These are phyloP conservation scores for Apocheima hispidaria DNA, from an alignment of 2,888 invertebrate genomes.

Conservation along the genomic window DNA sequence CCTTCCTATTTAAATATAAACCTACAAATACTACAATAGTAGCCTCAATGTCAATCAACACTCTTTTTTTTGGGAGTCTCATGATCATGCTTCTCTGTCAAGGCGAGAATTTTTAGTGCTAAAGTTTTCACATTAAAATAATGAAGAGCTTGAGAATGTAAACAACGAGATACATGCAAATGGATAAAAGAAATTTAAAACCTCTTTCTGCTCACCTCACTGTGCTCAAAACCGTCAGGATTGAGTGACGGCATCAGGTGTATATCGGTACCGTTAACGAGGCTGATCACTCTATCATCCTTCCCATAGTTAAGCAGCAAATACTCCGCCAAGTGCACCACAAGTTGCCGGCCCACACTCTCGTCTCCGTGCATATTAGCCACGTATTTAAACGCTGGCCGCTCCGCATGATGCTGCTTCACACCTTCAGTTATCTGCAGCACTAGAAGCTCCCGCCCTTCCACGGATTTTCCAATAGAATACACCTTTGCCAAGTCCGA, in stretches of 20 bases:
- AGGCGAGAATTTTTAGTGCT: too few species aligned
- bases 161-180: too few species aligned
- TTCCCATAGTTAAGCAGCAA: constrained; percentile 91
- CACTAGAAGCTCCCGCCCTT: constrained; percentile 92
- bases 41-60: too few species aligned
- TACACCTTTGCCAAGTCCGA: constrained; percentile 90
- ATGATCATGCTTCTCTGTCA: too few species aligned
- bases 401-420: constrained; percentile 79
- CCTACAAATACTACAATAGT: too few species aligned
- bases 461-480: constrained; percentile 93
- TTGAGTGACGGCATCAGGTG: constrained; percentile 99
- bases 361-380: constrained; percentile 99
- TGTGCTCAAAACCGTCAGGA: constrained; percentile 97
- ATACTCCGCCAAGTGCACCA: constrained; percentile 94
- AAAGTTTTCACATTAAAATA: too few species aligned
- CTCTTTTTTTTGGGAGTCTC: too few species aligned
- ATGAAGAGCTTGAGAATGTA: too few species aligned
- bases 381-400: constrained; percentile 97
- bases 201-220: constrained; percentile 85
- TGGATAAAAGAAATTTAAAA: neutral
- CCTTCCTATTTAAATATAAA: too few species aligned
- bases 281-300: constrained; percentile 88
- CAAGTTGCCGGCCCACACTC: constrained; percentile 93
- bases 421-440: constrained; percentile 93
- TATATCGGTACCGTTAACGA: constrained; percentile 96